Conservation (phyloP, 2,113 vertebrate genomes). For the Hippolais icterina region DNA sequence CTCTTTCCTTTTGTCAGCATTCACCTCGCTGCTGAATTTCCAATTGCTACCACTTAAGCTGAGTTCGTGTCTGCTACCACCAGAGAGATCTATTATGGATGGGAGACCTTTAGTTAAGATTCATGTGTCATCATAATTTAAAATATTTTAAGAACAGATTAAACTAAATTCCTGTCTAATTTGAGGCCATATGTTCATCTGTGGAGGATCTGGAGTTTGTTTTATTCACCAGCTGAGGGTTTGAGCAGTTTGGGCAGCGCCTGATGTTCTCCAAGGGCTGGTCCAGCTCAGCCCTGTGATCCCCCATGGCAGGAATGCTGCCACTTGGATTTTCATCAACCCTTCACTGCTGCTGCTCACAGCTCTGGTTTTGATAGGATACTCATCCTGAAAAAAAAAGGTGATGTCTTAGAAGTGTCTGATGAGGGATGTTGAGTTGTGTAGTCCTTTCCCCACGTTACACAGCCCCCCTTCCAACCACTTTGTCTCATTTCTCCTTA, state of each 20-base stretch:
- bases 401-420: not conserved
- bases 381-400: not conserved
- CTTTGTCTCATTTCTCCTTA: not conserved
- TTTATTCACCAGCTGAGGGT: not conserved
- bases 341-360: not conserved
- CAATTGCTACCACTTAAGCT: not conserved
- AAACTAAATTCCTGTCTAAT: not conserved
- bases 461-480: not conserved
- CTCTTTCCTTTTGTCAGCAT: not conserved
- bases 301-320: not conserved
- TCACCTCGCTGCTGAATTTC: not conserved
- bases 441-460: not conserved
- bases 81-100: not conserved
- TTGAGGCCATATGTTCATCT: conserved; percentile 7
- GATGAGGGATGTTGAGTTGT: not conserved
- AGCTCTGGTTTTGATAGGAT: not conserved
- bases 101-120: not conserved
- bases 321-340: not conserved
- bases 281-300: not conserved
- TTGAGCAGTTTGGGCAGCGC: not conserved
- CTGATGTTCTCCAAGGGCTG: not conserved
- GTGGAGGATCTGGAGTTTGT: conserved; percentile 13
- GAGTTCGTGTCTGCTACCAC: not conserved
- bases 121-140: not conserved
- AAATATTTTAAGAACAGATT: conserved; percentile 26